A percentile compares a stretch with the other conserved stretches of the same genome.
These are phyloP conservation scores for Eupithecia dodoneata DNA, from an alignment of 2,888 invertebrate genomes.

Conservation along the genomic window DNA sequence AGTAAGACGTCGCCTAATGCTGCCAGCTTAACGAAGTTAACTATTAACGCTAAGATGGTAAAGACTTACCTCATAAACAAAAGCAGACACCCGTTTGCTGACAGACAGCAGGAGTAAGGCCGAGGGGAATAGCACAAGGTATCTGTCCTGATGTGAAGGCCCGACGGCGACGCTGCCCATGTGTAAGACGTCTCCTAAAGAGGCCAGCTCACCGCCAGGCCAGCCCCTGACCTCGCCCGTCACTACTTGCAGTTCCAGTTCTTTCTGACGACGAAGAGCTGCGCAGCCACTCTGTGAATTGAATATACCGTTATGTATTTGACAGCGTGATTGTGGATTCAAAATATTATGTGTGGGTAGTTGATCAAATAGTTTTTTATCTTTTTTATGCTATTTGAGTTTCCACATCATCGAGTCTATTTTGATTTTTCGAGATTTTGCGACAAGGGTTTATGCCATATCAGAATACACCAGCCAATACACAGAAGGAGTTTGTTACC, in stretches of 20 bases:
- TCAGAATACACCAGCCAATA: too few relatives aligned
- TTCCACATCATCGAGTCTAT: too few relatives aligned
- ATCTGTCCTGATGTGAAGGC: slow-evolving; percentile 93
- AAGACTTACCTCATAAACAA: slow-evolving; percentile 94
- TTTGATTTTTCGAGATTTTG: too few relatives aligned
- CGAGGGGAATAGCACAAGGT: slow-evolving; percentile 95
- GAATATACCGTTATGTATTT: not conserved
- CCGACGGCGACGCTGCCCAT: slow-evolving; percentile 97
- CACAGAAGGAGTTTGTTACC: too few relatives aligned
- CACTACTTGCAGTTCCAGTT: slow-evolving; percentile 97
- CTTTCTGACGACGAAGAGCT: slow-evolving; percentile 95
- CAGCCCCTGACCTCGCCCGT: slow-evolving; percentile 97
- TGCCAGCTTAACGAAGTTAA: not conserved
- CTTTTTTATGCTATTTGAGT: too few relatives aligned
- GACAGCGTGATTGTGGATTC: too few relatives aligned
- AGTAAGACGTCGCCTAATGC: slow-evolving; percentile 86
- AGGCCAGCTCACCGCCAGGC: slow-evolving; percentile 88
- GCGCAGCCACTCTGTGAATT: slow-evolving; percentile 91
- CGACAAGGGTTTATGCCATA: too few relatives aligned
- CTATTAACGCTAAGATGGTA: not conserved
- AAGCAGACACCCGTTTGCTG: slow-evolving; percentile 95
- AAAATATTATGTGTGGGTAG: too few relatives aligned
- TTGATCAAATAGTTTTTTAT: too few relatives aligned
- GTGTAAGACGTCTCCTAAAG: slow-evolving; percentile 93
- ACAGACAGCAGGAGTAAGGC: slow-evolving; percentile 95